A percentile compares a stretch with the other conserved stretches of the same genome.
Conservation (phyloP, 92 coral and sea anemone species). For the Scolanthus callimorphus region DNA sequence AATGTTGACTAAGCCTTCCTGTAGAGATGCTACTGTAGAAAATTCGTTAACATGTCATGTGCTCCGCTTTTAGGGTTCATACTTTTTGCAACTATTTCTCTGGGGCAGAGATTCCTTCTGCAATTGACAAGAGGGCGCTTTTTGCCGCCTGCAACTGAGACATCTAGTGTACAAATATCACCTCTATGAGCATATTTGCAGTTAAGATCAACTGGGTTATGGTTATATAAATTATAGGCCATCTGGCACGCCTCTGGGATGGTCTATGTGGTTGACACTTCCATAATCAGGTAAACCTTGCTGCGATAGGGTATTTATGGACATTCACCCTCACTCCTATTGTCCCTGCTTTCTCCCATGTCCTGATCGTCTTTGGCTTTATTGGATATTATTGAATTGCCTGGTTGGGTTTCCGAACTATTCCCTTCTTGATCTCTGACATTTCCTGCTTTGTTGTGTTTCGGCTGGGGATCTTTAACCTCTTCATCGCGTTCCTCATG, state of each 20-base stretch:
- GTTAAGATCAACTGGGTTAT: conserved; percentile 24
- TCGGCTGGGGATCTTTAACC: no score
- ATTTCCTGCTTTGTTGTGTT: no score
- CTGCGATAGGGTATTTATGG: conserved; percentile 19
- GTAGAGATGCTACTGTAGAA: conserved; percentile 33
- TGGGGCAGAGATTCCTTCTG: conserved; percentile 21
- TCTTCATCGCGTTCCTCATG: no score
- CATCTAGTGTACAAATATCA: conserved; percentile 47
- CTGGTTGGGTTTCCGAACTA: no score
- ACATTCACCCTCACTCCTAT: no score
- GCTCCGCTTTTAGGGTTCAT: conserved; percentile 54
- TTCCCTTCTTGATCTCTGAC: no score
- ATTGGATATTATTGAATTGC: no score
- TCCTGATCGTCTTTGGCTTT: no score
- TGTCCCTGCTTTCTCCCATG: no score
- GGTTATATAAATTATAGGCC: conserved; percentile 31
- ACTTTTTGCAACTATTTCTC: conserved; percentile 4
- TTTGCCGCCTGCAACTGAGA: neutral
- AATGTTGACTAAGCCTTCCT: conserved; percentile 31
- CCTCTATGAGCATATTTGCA: conserved; percentile 29
- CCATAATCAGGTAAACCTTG: conserved; percentile 36
- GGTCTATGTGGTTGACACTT: conserved; percentile 66
- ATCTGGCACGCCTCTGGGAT: conserved; percentile 32
- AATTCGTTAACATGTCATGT: conserved; percentile 6
- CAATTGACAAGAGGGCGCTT: conserved; percentile 27